These are phyloP conservation scores for Phortica magna DNA, from an alignment of 2,888 invertebrate genomes.

Conservation along the genomic window DNA sequence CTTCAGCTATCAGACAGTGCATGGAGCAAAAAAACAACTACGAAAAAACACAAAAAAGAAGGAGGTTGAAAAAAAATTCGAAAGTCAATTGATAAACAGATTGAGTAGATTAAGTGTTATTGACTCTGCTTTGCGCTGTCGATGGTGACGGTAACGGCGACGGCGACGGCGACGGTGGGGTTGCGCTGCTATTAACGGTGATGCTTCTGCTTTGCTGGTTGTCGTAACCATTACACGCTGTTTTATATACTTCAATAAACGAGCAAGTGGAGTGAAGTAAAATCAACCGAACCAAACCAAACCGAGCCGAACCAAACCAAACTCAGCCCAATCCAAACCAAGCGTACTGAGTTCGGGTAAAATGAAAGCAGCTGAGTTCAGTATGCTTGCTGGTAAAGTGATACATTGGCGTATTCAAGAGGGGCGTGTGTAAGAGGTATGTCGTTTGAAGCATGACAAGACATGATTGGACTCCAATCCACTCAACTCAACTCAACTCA, in stretches of 20 bases:
- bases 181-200: neutral
- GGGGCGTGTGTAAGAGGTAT: neutral
- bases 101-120: constrained; percentile 66
- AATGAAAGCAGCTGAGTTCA: constrained; percentile 4
- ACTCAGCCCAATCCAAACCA: neutral
- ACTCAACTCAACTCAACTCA: constrained; percentile 16
- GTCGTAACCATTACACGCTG: neutral
- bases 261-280: neutral
- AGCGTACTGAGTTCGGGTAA: neutral
- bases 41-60: neutral
- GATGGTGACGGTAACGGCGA: neutral
- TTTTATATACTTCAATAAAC: constrained; percentile 21
- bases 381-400: neutral
- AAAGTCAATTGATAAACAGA: constrained; percentile 67
- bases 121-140: constrained; percentile 46
- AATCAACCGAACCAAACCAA: neutral
- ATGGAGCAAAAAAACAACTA: neutral
- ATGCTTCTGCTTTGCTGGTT: neutral
- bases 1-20: constrained; percentile 2
- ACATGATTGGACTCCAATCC: constrained; percentile 1
- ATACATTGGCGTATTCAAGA: neutral
- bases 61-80: constrained; percentile 24
- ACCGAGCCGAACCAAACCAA: neutral
- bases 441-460: constrained; percentile 12
- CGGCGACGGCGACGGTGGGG: neutral